Percentiles rank a stretch among this genome's conserved stretches.
Evolutionary conservation across 2,888 invertebrate genomes (phyloP).

Genomic region (Conchocele bisecta): DNA sequence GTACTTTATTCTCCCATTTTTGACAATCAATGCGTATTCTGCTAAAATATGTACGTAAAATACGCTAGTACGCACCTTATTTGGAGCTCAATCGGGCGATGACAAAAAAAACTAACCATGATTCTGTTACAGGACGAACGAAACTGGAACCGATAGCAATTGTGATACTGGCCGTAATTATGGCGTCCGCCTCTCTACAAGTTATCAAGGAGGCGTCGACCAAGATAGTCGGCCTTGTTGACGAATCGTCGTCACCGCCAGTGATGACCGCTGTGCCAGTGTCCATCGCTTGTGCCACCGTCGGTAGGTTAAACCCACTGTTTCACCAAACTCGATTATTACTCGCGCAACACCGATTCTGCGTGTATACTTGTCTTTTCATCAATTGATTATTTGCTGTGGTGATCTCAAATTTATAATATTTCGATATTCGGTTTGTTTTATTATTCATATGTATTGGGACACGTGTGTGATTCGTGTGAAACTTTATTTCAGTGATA

Average conservation of each 20-base stretch:
- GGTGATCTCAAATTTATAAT: no score
- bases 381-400: no score
- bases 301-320: conserved; percentile 67
- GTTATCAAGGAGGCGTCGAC: conserved; percentile 82
- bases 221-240: conserved; percentile 76
- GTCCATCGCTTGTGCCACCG: conserved; percentile 73
- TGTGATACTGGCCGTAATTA: conserved; percentile 83
- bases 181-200: conserved; percentile 83
- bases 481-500: conserved; percentile 75
- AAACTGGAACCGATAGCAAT: conserved; percentile 83
- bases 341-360: not conserved
- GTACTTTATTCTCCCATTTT: no score
- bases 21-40: no score
- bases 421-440: no score
- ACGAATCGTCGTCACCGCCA: conserved; percentile 58
- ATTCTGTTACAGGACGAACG: conserved; percentile 81
- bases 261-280: conserved; percentile 72
- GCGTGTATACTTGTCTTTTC: no score
- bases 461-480: no score
- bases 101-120: no score
- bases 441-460: no score
- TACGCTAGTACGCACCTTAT: no score
- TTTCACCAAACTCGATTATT: not conserved
- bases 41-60: no score
- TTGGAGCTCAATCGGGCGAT: no score